Evolutionary conservation across 2,888 invertebrate genomes (phyloP), one percentile per base, ranked within the genome.

Genomic region (Lepidocyrtinus sp.): DNA sequence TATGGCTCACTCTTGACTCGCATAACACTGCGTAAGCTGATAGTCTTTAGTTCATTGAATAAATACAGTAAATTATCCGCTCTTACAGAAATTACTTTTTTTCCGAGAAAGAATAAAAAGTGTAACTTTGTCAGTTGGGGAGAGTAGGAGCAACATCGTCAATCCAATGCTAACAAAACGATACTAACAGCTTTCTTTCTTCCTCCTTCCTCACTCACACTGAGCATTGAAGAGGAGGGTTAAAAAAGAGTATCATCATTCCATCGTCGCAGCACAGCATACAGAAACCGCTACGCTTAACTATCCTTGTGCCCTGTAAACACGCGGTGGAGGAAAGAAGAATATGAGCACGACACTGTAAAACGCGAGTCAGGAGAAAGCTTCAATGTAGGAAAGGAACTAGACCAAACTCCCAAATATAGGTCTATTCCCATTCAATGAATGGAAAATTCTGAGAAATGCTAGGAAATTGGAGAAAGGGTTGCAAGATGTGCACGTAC

Each of bases 1-100:
- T n/a, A 55, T n/a, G 9, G 17, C n/a, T n/a, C 5, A 55, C 55
- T 55, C 17, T 55, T 55, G 55, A n/a, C 55, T 55, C 55, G 17
- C n/a, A 3, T 5, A 55, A 55, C 36, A 36, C 5, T 36, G 55
- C 62, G 62, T 15, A 19, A 26, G 26, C 24, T 24, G 63, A 64
- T 46, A 25, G 50, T 25, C 24, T 46, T 64, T 22, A 65, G 26
- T 65, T 73, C 73, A 65, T 73, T 65, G 73, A 65, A 26, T 73
- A 64, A 65, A 73, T 65, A 21, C 73, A 36, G 26, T 73, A 73
- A 73, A 73, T 73, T 73, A 73, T 65, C 50, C 26, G 64, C 22
- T 19, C 22, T 36, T 71, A 55, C 63, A 7, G 9, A 24, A 36
- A 71, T 71, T 61, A 61, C 36, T 61, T 62, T 25, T 65, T 25